These are phyloP conservation scores for Tryphoninae sp. DNA, from an alignment of 2,888 invertebrate genomes.

Conservation along the genomic window DNA sequence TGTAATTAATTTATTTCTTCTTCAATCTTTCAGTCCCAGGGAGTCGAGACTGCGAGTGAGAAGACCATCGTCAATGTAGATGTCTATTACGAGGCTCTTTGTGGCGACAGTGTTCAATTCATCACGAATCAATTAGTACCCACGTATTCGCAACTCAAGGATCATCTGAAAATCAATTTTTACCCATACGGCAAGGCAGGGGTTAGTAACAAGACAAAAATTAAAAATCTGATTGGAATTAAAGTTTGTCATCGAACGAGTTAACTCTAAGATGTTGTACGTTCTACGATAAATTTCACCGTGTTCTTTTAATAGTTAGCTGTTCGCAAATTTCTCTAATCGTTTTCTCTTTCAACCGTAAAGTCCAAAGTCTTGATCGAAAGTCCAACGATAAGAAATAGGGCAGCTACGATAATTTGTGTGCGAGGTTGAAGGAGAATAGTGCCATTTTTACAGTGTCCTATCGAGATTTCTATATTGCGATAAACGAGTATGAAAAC, in stretches of 20 bases:
- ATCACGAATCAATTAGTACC: conserved; percentile 81
- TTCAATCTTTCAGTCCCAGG: conserved; percentile 28
- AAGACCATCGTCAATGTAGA: conserved; percentile 76
- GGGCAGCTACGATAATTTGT: conserved; percentile 6
- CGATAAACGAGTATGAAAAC: background rate
- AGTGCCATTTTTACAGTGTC: background rate
- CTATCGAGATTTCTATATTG: background rate
- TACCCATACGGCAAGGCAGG: conserved; percentile 83
- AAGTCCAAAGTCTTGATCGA: background rate
- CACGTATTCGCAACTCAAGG: conserved; percentile 76
- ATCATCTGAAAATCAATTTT: conserved; percentile 79
- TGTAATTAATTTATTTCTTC: background rate
- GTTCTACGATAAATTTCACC: background rate
- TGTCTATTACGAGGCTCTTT: conserved; percentile 83
- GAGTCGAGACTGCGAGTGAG: conserved; percentile 48
- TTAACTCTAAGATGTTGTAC: no score
- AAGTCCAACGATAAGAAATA: background rate
- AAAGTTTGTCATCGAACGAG: background rate
- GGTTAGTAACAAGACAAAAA: conserved; percentile 75
- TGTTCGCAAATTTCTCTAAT: background rate
- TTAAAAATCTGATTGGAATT: background rate
- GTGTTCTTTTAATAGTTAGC: background rate
- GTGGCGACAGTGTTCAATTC: conserved; percentile 83
- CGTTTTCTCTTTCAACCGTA: conserved; percentile 1
- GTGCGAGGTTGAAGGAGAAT: background rate